Percentiles rank a stretch among this genome's conserved stretches.
phyloP scores from a whole-genome alignment of 1,140 invertebrate genomes.

The Diprion similis region DNA sequence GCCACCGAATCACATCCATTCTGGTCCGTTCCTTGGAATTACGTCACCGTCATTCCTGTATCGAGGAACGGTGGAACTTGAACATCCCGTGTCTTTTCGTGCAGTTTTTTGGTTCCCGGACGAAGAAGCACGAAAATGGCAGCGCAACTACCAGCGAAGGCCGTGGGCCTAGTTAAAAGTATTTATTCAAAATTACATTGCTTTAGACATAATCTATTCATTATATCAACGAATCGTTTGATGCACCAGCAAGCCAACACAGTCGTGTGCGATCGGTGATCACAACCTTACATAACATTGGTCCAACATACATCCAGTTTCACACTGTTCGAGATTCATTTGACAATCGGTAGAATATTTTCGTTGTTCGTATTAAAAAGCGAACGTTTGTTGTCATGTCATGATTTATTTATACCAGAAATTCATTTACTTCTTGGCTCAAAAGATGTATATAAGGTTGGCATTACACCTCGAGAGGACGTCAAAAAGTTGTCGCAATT shows the following conservation, averaged over 20 bases:
- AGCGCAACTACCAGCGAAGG: conserved; percentile 9
- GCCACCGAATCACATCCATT: not conserved
- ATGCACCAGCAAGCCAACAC: not conserved
- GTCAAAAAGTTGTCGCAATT: too few species aligned
- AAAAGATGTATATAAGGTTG: too few species aligned
- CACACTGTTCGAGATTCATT: not conserved
- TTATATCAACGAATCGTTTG: not conserved
- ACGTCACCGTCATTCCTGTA: not conserved
- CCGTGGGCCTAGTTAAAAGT: conserved; percentile 8
- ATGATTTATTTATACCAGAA: too few species aligned
- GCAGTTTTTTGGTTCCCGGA: not conserved
- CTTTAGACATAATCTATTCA: not conserved
- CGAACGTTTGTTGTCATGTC: too few species aligned
- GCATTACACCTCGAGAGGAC: too few species aligned
- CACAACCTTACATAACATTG: conserved; percentile 5
- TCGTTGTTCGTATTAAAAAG: too few species aligned
- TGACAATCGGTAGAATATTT: not conserved
- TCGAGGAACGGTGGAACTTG: not conserved
- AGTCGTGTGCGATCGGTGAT: not conserved
- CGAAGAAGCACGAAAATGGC: conserved; percentile 16
- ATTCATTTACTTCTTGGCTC: too few species aligned
- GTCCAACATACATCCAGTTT: not conserved
- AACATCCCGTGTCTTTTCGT: conserved; percentile 5
- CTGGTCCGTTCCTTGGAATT: not conserved
- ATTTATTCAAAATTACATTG: not conserved